Conservation (phyloP, 1,140 invertebrate species). For the Drosophila teissieri region DNA sequence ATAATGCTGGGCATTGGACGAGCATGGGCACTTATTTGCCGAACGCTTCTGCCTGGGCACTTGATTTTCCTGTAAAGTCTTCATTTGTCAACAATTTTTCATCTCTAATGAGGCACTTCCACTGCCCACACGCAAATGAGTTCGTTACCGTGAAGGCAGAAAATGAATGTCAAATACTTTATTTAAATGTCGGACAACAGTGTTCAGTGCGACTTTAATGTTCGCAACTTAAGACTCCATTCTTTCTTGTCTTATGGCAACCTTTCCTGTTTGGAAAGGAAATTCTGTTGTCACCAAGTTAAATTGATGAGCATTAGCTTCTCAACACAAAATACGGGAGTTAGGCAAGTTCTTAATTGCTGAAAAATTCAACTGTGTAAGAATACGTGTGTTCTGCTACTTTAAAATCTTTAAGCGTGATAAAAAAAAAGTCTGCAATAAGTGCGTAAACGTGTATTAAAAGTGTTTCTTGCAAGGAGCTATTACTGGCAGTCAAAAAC, state of each 20-base stretch:
- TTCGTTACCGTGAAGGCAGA: slow-evolving; percentile 2
- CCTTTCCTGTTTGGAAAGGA: slow-evolving; percentile 1
- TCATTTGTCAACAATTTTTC: slow-evolving; percentile 59
- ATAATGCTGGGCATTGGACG: slow-evolving; percentile 15
- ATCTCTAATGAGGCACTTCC: slow-evolving; percentile 48
- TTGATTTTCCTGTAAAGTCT: slow-evolving; percentile 41
- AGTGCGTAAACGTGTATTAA: slow-evolving; percentile 9
- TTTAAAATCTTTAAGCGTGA: too few species aligned
- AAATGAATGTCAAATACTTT: slow-evolving; percentile 43
- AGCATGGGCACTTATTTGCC: slow-evolving; percentile 8
- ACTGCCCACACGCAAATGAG: slow-evolving; percentile 46
- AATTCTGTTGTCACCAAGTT: slow-evolving; percentile 41
- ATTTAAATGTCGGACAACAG: slow-evolving; percentile 19
- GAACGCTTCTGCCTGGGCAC: slow-evolving; percentile 3
- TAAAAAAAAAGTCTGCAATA: too few species aligned
- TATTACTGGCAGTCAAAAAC: slow-evolving; percentile 35
- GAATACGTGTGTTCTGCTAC: background rate
- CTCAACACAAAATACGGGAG: background rate
- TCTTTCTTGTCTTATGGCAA: slow-evolving; percentile 6
- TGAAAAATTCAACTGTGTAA: too few species aligned
- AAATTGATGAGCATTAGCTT: slow-evolving; percentile 14
- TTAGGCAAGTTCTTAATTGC: too few species aligned
- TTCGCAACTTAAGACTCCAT: slow-evolving; percentile 27
- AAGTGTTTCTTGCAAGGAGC: slow-evolving; percentile 13
- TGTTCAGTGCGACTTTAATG: slow-evolving; percentile 36